Percentiles rank a stretch among this genome's conserved stretches.
Conservation (phyloP, 2,888 invertebrate species). For the Thera obeliscata region DNA sequence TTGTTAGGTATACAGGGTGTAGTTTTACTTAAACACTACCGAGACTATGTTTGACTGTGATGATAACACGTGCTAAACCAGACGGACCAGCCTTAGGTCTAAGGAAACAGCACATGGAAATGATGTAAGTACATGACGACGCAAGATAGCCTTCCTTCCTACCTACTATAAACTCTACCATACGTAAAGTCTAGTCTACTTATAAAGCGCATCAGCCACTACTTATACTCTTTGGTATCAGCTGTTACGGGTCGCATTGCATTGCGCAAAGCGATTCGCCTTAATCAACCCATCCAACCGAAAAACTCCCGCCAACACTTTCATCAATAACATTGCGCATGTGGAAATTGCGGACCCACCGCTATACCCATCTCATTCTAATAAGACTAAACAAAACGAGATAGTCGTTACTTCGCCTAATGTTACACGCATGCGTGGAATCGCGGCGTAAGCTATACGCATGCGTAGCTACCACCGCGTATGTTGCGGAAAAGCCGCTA, state of each 20-base stretch:
- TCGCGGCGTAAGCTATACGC: slow-evolving; percentile 53
- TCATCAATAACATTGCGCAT: slow-evolving; percentile 82
- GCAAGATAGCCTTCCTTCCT: not conserved
- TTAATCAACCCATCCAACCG: slow-evolving; percentile 16
- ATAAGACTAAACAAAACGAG: slow-evolving; percentile 50
- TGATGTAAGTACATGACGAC: too few relatives aligned
- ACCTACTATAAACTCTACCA: not conserved
- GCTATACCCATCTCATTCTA: slow-evolving; percentile 52
- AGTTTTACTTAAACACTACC: too few relatives aligned
- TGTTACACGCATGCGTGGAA: slow-evolving; percentile 69
- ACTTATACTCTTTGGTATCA: slow-evolving; percentile 8
- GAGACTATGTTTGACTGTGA: too few relatives aligned
- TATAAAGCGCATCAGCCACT: not conserved
- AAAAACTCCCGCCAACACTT: slow-evolving; percentile 69
- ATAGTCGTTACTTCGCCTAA: slow-evolving; percentile 65
- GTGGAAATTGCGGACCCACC: slow-evolving; percentile 50
- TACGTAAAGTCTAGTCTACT: not conserved
- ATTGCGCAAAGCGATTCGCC: slow-evolving; percentile 20
- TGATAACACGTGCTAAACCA: too few relatives aligned
- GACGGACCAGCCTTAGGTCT: too few relatives aligned
- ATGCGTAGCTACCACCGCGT: slow-evolving; percentile 55
- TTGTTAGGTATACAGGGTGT: too few relatives aligned
- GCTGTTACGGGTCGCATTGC: slow-evolving; percentile 22
- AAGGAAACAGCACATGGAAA: too few relatives aligned
- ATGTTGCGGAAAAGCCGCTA: slow-evolving; percentile 45